A percentile compares a stretch with the other conserved stretches of the same genome.
phyloP scores from a whole-genome alignment of 2,113 vertebrate genomes.

The Cebus imitator region DNA sequence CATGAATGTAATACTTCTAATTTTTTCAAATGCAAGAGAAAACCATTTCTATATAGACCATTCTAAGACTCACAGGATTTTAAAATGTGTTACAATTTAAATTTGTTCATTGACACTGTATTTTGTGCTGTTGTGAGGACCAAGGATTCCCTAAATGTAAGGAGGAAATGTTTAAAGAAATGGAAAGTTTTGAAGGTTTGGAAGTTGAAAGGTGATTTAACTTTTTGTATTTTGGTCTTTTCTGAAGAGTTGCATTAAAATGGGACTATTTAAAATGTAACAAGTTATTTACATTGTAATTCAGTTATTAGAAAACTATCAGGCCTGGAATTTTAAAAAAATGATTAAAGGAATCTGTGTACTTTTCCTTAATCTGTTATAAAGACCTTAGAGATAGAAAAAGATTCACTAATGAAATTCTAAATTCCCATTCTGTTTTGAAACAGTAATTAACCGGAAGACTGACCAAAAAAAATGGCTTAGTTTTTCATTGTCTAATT shows the following conservation, averaged over 20 bases:
- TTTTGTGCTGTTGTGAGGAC: slow-evolving; percentile 20
- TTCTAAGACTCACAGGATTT: background rate
- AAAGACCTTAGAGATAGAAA: background rate
- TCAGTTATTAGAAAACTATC: slow-evolving; percentile 46
- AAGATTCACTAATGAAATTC: background rate
- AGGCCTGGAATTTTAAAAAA: background rate
- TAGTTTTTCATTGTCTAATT: slow-evolving; percentile 19
- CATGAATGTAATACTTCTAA: background rate
- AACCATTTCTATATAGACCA: background rate
- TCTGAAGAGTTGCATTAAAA: slow-evolving; percentile 20
- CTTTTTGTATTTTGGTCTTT: background rate
- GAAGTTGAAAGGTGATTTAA: background rate
- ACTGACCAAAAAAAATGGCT: background rate
- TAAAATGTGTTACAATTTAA: slow-evolving; percentile 37
- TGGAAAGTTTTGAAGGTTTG: slow-evolving; percentile 5
- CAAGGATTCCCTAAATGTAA: background rate
- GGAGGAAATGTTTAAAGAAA: background rate
- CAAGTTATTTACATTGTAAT: slow-evolving; percentile 40
- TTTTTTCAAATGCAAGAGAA: background rate
- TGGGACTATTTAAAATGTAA: background rate
- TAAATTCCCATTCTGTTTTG: slow-evolving; percentile 34
- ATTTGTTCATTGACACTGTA: background rate
- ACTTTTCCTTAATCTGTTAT: slow-evolving; percentile 1
- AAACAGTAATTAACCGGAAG: slow-evolving; percentile 14
- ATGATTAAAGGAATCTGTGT: background rate